Evolutionary conservation across 2,888 invertebrate genomes (phyloP).

Genomic region (Stenolophus ochropezus): DNA sequence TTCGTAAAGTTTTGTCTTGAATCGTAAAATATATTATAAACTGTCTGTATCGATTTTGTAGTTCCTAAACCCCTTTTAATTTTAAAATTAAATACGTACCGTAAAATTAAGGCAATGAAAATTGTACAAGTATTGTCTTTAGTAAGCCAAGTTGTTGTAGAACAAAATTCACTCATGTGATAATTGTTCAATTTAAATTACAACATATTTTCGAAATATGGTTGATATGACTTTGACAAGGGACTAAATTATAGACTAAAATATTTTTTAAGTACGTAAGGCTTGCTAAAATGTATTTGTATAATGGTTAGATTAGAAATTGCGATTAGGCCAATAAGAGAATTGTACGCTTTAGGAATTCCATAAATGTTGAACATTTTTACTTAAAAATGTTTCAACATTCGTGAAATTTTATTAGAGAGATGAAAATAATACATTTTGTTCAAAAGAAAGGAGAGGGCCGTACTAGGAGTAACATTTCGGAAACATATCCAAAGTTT

Average conservation of each 20-base stretch:
- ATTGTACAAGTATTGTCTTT: slow-evolving; percentile 54
- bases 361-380: neutral
- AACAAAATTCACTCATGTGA: slow-evolving; percentile 27
- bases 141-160: slow-evolving; percentile 50
- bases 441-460: neutral
- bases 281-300: slow-evolving; percentile 56
- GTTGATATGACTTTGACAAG: slow-evolving; percentile 48
- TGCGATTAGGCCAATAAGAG: slow-evolving; percentile 34
- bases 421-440: slow-evolving; percentile 34
- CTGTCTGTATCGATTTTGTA: slow-evolving; percentile 54
- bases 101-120: slow-evolving; percentile 50
- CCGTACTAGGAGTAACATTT: neutral
- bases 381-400: slow-evolving; percentile 25
- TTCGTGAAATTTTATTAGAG: slow-evolving; percentile 5
- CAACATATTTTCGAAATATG: slow-evolving; percentile 47
- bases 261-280: slow-evolving; percentile 49
- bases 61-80: slow-evolving; percentile 46
- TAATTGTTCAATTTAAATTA: slow-evolving; percentile 51
- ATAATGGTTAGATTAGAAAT: slow-evolving; percentile 48
- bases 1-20: slow-evolving; percentile 43
- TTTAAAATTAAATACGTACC: slow-evolving; percentile 53
- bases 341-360: slow-evolving; percentile 36
- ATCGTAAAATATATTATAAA: slow-evolving; percentile 49
- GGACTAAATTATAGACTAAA: slow-evolving; percentile 51
- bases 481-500: neutral